Base-by-base conservation (phyloP, 2,888 invertebrate species). In the Drosophila prostipennis region DNA sequence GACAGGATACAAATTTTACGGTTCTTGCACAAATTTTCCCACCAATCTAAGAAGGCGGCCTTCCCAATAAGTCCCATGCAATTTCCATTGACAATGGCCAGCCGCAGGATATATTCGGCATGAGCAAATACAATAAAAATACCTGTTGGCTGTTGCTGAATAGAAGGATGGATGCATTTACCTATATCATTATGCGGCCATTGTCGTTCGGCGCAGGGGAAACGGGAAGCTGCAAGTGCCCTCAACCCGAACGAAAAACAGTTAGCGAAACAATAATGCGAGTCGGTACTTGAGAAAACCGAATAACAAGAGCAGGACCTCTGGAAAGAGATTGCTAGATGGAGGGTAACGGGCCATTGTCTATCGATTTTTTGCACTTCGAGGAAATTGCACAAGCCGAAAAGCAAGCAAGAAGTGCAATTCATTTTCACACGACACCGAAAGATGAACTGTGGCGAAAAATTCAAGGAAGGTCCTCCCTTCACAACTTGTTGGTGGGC, bases 71-170 rank as follows among this genome's bases (percentile, higher is more conserved):
- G 74, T 74, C 19, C 54, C 64, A 11, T 34, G 42, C 68, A 42
- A 71, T 53, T 53, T 55, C 68, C 78, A 87, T 86, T 82, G 87
- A 86, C 84, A 82, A 86, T 88, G 84, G 75, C 84, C 80, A 88
- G 89, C 82, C 89, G 80, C 82, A 88, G 82, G 82, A 82, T 82
- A 80, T 74, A 83, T 88, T 83, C 89, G 83, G 78, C 72, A 68
- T 80, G 84, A 75, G 84, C 72, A 88, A 88, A 83, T 83, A 88
- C 87, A 82, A 82, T 83, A 88, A 82, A 88, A 82, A 88, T 82
- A 82, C 82, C 82, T 82, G 82, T 82, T 82, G 89, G 86, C 67
- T 77, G 72, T 60, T 37, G 55, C 51, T 74, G 71, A 63, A 78
- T 59, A 64, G 65, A 60, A 60, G 49, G 59, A 58, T 42, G 79